Base-by-base conservation (phyloP, 2,888 invertebrate species). In the Protodeltote pygarga region DNA sequence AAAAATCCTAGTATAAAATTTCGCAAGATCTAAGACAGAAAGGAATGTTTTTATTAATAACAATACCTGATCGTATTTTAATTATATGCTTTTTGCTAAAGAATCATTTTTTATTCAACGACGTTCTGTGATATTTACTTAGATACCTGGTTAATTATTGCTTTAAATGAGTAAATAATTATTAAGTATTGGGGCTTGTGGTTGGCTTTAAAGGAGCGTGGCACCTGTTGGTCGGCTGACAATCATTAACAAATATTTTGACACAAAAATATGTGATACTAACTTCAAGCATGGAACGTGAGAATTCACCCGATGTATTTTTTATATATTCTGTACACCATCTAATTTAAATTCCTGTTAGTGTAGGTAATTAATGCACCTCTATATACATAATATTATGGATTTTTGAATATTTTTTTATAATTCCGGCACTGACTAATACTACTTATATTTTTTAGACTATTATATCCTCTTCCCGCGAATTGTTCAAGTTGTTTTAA, bases 61-160 rank as follows among this genome's bases (percentile, higher is more conserved):
- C n/a, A n/a, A n/a, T n/a, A n/a, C n/a, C n/a, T 78, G 80, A 83
- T 81, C 73, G 73, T 60, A 50, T 79, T 81, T 79, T 82, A 80
- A 84, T 84, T 80, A 74, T 75, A 74, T 72, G 63, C 75, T 78
- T 71, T 74, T 61, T 50, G 48, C 46, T 60, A n/a, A n/a, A n/a
- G 65, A 67, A 71, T 63, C 60, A 64, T 57, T 31, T 35, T 19
- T 5, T 41, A 31, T 34, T 23, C 8, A 20, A 42, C 48, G 54
- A 61, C 54, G 58, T n/a, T 65, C 52, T 65, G 59, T 65, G 58
- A 58, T 75, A 79, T 80, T 84, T 78, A 79, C 73, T 81, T 77
- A 75, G 71, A 73, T 51, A 40, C 15, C 4, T 42, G 29, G 39
- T 46, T 82, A 83, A 82, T 84, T 79, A 78, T 76, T 73, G 69